Evolutionary conservation across 1,140 invertebrate genomes (phyloP).

Genomic region (Papilio machaon): DNA sequence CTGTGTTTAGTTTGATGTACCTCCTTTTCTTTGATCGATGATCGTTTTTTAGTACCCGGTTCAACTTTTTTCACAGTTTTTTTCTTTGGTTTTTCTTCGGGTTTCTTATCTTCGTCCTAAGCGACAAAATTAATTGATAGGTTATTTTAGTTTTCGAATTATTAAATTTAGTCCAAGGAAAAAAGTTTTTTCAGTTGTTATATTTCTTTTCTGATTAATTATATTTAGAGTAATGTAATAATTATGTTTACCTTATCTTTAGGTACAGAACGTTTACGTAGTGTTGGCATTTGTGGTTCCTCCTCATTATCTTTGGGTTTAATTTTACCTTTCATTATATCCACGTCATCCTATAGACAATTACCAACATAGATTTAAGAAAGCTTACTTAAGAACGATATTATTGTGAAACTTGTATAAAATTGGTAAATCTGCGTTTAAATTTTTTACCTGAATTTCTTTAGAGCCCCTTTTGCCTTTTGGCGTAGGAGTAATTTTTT

Average conservation of each 20-base stretch:
- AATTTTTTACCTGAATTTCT: conserved; percentile 66
- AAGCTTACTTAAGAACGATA: background rate
- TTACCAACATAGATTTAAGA: conserved; percentile 28
- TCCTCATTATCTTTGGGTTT: conserved; percentile 74
- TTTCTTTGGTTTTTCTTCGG: conserved; percentile 73
- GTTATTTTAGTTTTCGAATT: conserved; percentile 8
- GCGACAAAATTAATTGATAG: conserved; percentile 41
- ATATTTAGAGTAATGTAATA: too few species aligned
- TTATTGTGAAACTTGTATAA: background rate
- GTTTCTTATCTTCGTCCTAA: conserved; percentile 75
- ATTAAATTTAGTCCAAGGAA: background rate
- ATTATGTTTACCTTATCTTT: conserved; percentile 79
- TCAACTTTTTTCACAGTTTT: conserved; percentile 71
- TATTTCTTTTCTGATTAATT: too few species aligned
- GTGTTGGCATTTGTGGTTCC: conserved; percentile 68
- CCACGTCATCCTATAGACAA: conserved; percentile 71
- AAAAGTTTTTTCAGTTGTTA: background rate
- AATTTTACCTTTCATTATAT: conserved; percentile 76
- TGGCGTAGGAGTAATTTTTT: conserved; percentile 72
- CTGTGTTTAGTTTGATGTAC: conserved; percentile 49
- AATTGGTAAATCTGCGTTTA: background rate
- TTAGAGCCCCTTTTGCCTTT: conserved; percentile 77
- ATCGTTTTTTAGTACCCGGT: conserved; percentile 71
- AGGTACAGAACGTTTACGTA: conserved; percentile 68
- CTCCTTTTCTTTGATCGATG: conserved; percentile 76